These are phyloP conservation scores for Xiphophorus couchianus DNA, from an alignment of 2,113 vertebrate genomes.

Conservation along the genomic window DNA sequence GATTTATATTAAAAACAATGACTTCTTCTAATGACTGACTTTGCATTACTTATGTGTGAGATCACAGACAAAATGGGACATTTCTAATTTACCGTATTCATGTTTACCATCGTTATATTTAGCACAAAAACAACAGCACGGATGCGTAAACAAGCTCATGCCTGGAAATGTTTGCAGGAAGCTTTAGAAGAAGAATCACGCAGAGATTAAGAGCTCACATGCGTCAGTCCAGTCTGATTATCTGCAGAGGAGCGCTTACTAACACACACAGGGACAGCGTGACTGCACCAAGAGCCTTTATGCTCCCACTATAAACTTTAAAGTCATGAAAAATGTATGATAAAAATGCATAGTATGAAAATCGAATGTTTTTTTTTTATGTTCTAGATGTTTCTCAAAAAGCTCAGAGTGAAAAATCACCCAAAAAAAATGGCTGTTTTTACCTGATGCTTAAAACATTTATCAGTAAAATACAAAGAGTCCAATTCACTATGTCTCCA, in stretches of 20 bases:
- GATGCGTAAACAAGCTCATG: conserved; percentile 36
- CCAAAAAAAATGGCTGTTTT: conserved; percentile 1
- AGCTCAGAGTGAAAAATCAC: not conserved
- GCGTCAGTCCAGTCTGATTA: conserved; percentile 16
- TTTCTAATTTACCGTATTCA: conserved; percentile 5
- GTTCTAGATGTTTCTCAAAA: not conserved
- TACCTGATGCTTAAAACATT: conserved; percentile 6
- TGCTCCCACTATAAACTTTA: not conserved
- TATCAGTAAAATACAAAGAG: conserved; percentile 19
- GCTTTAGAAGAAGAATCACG: conserved; percentile 37
- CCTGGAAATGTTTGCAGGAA: conserved; percentile 37
- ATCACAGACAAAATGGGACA: not conserved
- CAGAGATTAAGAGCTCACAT: conserved; percentile 38
- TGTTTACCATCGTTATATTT: conserved; percentile 32
- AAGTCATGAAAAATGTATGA: not conserved
- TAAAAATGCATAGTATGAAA: conserved; percentile 6
- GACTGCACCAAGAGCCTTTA: not conserved
- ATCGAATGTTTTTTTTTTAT: not conserved
- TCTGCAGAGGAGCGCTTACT: not conserved
- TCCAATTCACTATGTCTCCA: conserved; percentile 18
- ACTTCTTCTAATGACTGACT: not conserved
- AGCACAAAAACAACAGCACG: conserved; percentile 32
- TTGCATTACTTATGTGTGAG: not conserved
- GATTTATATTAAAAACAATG: conserved; percentile 24
- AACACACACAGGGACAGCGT: no score